Base-by-base conservation (phyloP, 2,113 vertebrate genomes). In the Loxodonta africana region DNA sequence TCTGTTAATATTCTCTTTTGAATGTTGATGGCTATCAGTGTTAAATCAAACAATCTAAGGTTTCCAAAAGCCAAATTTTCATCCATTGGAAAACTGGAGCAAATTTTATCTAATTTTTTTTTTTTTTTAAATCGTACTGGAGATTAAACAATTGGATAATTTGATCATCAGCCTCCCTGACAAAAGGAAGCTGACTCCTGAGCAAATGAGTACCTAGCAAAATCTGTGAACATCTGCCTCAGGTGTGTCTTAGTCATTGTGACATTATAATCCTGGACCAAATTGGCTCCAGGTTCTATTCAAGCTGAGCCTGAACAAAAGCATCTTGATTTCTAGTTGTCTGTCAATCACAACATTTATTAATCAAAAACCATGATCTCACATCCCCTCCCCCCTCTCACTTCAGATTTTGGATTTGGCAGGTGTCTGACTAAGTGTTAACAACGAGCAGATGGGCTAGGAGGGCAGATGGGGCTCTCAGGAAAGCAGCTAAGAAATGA, bases 381-480 rank as follows among this genome's bases (percentile, higher is more conserved):
- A 53, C 90, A 94, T 97, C 25, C 88, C 37, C 81, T 82, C 26
- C 83, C 92, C 60, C 23, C 83, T 97, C 41, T 80, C 17, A 73
- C 97, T 97, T 97, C 92, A 97, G 83, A 96, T 94, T 98, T 81
- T 95, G 90, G 37, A 95, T 92, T 96, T 86, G 63, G 95, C 76
- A 83, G 6, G 0, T 97, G 86, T 93, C 87, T 98, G 87, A 93
- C 91, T 97, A 88, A 97, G 96, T 97, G 97, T 95, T 97, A 98
- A 97, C 96, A 95, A 93, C 83, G 86, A 98, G 41, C 97, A 98
- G 98, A 98, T 97, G 97, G 97, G 96, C 90, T 20, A 84, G 96
- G 83, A 91, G 6, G 93, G 83, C 95, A 97, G 76, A 84, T 77
- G 57, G 87, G 51, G 14, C 84, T 98, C 90, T 77, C 6, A 92